Conservation (phyloP, 2,797 vertebrate genomes). For the Ammospiza maritima region DNA sequence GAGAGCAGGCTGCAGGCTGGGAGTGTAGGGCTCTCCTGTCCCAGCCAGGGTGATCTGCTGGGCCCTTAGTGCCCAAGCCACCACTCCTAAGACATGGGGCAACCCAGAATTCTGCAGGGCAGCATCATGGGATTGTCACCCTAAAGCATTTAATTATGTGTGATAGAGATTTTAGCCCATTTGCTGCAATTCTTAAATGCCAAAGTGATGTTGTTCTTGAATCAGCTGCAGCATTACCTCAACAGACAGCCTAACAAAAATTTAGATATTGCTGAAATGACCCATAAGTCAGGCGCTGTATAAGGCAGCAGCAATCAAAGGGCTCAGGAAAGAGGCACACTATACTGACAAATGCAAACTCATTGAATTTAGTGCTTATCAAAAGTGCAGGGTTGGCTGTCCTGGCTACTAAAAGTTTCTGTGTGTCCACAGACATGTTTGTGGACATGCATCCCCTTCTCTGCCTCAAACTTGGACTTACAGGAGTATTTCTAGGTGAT, state of each 20-base stretch:
- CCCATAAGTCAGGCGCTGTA: neutral
- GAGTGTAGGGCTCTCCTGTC: neutral
- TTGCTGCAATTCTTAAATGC: neutral
- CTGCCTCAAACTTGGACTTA: neutral
- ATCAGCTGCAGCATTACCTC: neutral
- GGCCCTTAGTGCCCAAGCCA: neutral
- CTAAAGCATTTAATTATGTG: neutral
- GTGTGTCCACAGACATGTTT: neutral
- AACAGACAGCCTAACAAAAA: neutral
- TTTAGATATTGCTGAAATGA: neutral
- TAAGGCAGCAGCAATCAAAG: neutral
- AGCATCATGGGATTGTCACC: neutral
- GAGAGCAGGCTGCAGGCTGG: neutral
- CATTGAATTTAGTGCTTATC: neutral
- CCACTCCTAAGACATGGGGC: accelerated
- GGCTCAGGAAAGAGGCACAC: neutral
- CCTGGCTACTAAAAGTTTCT: neutral
- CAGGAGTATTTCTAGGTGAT: neutral
- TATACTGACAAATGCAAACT: neutral
- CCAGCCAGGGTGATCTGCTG: accelerated
- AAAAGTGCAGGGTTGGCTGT: neutral
- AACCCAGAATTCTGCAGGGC: neutral
- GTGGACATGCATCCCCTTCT: neutral
- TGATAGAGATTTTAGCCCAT: neutral
- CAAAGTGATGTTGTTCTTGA: neutral